Percentiles rank a stretch among this genome's conserved stretches.
Evolutionary conservation across 1,140 invertebrate genomes (phyloP).

Genomic region (Euglossa dilemma): DNA sequence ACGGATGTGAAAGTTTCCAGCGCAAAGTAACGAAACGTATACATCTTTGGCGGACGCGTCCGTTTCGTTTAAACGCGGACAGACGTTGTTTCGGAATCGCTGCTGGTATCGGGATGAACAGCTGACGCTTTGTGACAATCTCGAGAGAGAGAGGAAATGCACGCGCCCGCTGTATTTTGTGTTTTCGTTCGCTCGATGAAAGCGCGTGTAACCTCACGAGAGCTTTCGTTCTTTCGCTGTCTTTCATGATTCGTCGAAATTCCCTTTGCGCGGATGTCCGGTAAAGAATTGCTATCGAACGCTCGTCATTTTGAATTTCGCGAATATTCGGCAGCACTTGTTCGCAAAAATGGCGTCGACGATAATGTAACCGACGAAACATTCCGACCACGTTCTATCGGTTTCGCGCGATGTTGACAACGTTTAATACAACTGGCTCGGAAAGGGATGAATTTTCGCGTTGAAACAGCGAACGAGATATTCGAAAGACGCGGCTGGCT

Average conservation of each 20-base stretch:
- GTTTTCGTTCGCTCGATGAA: no score
- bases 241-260: no score
- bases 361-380: not conserved
- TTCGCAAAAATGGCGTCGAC: not conserved
- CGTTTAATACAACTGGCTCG: not conserved
- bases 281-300: no score
- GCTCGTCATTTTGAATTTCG: no score
- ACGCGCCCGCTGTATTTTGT: not conserved
- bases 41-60: not conserved
- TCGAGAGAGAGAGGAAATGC: not conserved
- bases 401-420: not conserved
- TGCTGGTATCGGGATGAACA: not conserved
- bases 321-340: not conserved
- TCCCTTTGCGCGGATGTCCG: no score
- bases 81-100: not conserved
- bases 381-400: not conserved
- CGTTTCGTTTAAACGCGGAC: not conserved
- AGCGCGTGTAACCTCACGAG: no score
- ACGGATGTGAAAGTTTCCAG: not conserved
- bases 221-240: no score
- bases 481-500: no score
- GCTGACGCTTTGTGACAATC: not conserved
- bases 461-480: not conserved
- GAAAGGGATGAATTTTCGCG: not conserved
- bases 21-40: not conserved